These are phyloP conservation scores for Myiotriccus ornatus DNA, from an alignment of 2,797 vertebrate genomes.

Conservation along the genomic window DNA sequence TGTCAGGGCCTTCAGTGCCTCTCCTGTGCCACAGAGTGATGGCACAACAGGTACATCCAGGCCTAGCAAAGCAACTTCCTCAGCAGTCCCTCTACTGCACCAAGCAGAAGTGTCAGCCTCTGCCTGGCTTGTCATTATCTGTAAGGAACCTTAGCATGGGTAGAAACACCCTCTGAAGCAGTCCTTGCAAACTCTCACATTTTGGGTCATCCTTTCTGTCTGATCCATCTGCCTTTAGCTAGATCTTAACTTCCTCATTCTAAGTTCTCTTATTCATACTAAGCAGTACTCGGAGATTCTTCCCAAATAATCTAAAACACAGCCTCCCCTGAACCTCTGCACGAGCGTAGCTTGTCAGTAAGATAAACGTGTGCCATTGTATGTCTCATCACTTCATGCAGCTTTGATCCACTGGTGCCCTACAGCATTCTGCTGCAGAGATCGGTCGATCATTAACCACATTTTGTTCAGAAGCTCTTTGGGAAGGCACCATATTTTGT, in stretches of 20 bases:
- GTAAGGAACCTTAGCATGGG: neutral
- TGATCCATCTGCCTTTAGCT: neutral
- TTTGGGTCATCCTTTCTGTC: neutral
- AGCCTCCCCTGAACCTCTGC: neutral
- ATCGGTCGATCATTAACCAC: neutral
- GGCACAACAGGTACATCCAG: neutral
- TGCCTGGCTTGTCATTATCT: neutral
- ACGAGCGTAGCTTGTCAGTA: neutral
- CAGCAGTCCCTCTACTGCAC: neutral
- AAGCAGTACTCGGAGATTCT: neutral
- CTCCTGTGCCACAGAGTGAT: neutral
- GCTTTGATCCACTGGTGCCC: neutral
- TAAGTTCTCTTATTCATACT: neutral
- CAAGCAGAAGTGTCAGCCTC: neutral
- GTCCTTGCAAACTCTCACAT: neutral
- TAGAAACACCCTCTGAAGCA: neutral
- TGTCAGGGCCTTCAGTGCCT: neutral
- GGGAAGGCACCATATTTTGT: conserved; percentile 29
- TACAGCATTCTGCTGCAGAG: neutral
- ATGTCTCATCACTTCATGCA: neutral
- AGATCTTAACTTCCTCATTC: neutral
- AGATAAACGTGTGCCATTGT: neutral
- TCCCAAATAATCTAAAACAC: neutral
- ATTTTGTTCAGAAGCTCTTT: conserved; percentile 20
- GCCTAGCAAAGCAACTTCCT: neutral